Base-by-base conservation (phyloP, 2,797 vertebrate genomes). In the Labeo calbasu region DNA sequence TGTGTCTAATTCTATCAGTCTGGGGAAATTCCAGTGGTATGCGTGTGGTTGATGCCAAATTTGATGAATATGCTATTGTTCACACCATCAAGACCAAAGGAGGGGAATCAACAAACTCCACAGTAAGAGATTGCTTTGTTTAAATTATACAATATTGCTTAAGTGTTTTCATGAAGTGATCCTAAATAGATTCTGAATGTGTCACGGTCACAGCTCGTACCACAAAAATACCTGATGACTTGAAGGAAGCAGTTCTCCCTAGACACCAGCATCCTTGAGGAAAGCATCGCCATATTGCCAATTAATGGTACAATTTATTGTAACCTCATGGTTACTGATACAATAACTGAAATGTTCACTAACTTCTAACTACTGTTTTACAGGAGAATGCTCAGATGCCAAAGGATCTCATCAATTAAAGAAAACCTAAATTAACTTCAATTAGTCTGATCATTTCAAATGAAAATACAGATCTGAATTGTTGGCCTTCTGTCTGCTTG, bases 11-110 rank as follows among this genome's bases (percentile, higher is more conserved):
- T 70, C 57, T 1, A n/a, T 2, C 91, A 99, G 97, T 87, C 72
- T 96, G 95, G 94, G 93, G 93, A 84, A 96, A 93, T 65, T 86
- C 91, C 40, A 95, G 96, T 0, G 91, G 94, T 57, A 89, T 98
- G 89, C 89, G 83, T 0, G 90, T 98, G 72, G 94, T 94, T 19
- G 96, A 96, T 4, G 94, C 94, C 0, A 87, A 94, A 90, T 97
- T 96, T 0, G 19, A 94, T 0, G 89, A 94, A 32, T 97, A 94
- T 0, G 95, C 95, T 0, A 1, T 99, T 86, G 50, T 97, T 68
- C 86, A 93, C 91, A 94, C 92, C 7, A 85, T 90, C 82, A 96
- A 96, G 89, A 90, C 91, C 79, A 95, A 94, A 57, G 88, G 87
- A 0, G 88, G 69, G 0, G 88, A 91, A 2, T 90, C 87, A 94